Base-by-base conservation (phyloP, 2,797 vertebrate genomes). In the Thamnophis elegans region DNA sequence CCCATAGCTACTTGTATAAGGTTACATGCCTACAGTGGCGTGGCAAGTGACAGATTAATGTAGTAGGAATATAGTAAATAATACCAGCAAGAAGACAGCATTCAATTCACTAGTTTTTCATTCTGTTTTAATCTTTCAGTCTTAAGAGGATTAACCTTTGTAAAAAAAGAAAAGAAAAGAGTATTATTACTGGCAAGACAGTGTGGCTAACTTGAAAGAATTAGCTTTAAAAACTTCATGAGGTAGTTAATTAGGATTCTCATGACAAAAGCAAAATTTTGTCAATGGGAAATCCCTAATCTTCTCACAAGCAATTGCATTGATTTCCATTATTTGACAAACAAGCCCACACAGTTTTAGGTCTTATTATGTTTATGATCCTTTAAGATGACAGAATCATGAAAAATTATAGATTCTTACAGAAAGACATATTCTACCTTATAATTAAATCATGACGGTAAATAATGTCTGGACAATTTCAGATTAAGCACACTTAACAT, bases 401-500 rank as follows among this genome's bases (percentile, higher is more conserved):
- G 90, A 90, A 93, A 95, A 93, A 94, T 91, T 54, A 92, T 88
- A 2, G 59, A 89, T n/a, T 18, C 89, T 94, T 94, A 91, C 92
- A 94, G 88, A 92, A 96, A 96, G 93, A 85, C 8, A 22, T 65
- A 56, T 94, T 90, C 93, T 93, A 91, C 47, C 88, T 89, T 91
- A 95, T 94, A 91, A 96, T 95, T 88, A 90, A 89, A 94, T 94
- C 59, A 92, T 60, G 54, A 92, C 60, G 58, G 91, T 93, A 90
- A 92, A 78, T 89, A 92, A 94, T 60, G 60, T 89, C 93, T 90
- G 85, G 93, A 93, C 47, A 53, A 18, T 95, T 94, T 91, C 87
- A 94, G 85, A 91, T 88, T 93, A 96, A 93, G 94, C 93, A 82
- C 89, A 95, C 47, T 85, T 94, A 58, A 58, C 7, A 0, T 58